Evolutionary conservation across 1,140 invertebrate species (phyloP), one percentile per base, ranked within the genome.

Genomic region (Chrysomallon squamiferum): DNA sequence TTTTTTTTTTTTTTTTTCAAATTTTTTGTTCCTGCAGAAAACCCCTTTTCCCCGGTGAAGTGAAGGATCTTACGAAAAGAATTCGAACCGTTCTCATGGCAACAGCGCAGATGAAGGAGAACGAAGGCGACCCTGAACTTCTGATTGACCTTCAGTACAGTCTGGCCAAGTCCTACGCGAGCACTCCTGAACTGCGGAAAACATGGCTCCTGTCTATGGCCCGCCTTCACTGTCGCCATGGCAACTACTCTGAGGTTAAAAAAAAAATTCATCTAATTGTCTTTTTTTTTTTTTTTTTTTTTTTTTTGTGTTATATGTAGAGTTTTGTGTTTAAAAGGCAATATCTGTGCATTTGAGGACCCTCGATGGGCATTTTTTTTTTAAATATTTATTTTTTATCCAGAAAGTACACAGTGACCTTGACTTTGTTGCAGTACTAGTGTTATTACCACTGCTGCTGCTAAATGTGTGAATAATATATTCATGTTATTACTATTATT

Each of bases 201-300:
- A 96, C 95, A 0, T 84, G 95, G 95, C 88, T 98, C 3, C 92
- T 96, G 69, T 93, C 93, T 3, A 95, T 98, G 90, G 93, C 95
- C 3, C 80, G 85, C 56, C 64, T 94, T 84, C 94, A 97, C 80
- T 88, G 90, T 0, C 88, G 91, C 63, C 90, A 94, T 80, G 88
- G 88, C 20, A 92, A 95, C 86, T 91, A 89, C 78, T 93, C 94
- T 2, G 93, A 95, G 86, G 90, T n/a, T n/a, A n/a, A n/a, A n/a
- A n/a, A n/a, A n/a, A n/a, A n/a, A n/a, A n/a, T n/a, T n/a, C n/a
- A n/a, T n/a, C n/a, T n/a, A n/a, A n/a, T n/a, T n/a, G n/a, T n/a
- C n/a, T n/a, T n/a, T n/a, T n/a, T n/a, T n/a, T n/a, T n/a, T 32
- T 58, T 30, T 18, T 32, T 35, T 35, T 18, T 58, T n/a, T n/a